Evolutionary conservation across 2,797 vertebrate species (phyloP).

Genomic region (Rhabdophis nuchalis): DNA sequence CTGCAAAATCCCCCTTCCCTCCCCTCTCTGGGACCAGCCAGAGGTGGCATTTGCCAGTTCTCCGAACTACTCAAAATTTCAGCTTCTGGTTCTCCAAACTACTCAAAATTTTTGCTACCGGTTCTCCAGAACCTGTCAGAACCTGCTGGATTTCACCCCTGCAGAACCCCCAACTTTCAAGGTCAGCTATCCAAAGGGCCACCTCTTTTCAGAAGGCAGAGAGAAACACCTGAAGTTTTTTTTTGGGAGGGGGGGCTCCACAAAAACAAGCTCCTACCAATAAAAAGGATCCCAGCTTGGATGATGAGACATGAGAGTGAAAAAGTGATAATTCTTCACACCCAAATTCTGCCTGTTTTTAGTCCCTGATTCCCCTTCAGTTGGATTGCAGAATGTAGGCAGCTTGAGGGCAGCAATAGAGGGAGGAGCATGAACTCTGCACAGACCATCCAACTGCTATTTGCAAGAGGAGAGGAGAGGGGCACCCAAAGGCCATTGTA

Average conservation of each 20-base stretch:
- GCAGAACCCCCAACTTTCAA: background rate
- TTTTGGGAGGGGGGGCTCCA: background rate
- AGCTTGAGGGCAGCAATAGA: background rate
- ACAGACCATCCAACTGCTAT: background rate
- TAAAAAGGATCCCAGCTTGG: background rate
- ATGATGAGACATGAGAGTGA: background rate
- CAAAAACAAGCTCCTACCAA: background rate
- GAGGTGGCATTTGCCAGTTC: no score
- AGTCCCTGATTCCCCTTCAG: background rate
- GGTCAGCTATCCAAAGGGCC: background rate
- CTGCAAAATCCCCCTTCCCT: no score
- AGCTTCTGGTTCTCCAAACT: no score
- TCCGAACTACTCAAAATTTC: no score
- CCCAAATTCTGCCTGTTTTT: background rate
- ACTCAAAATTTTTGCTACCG: no score
- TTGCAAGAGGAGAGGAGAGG: background rate
- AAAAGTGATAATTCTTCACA: background rate
- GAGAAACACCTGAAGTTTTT: background rate
- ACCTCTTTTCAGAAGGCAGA: background rate
- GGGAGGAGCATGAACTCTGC: background rate
- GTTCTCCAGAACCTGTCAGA: no score
- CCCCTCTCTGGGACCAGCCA: no score
- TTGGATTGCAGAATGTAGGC: background rate
- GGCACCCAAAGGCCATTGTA: background rate
- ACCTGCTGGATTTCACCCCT: no score